Conservation (phyloP, 2,797 vertebrate genomes). For the Coccyzus lansbergi region DNA sequence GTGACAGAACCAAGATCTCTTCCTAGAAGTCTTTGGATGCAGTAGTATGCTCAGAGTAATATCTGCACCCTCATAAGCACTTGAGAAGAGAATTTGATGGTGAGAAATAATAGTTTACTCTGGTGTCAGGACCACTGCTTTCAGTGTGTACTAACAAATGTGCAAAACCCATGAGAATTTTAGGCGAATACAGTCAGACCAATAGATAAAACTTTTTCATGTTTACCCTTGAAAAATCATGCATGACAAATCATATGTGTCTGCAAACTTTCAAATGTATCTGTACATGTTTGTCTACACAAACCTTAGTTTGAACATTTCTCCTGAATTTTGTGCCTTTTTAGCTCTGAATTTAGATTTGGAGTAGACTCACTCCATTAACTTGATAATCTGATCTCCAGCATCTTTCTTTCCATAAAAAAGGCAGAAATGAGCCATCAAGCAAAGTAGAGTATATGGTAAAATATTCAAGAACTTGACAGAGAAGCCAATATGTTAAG, state of each 20-base stretch:
- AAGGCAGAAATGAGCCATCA: neutral
- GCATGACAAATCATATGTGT: neutral
- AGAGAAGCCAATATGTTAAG: neutral
- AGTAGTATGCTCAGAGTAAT: neutral
- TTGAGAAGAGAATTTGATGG: neutral
- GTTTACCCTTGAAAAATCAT: neutral
- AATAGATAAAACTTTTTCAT: accelerated
- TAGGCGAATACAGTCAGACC: neutral
- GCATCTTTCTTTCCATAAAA: neutral
- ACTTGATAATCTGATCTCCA: neutral
- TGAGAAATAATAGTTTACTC: neutral
- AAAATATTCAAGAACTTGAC: neutral
- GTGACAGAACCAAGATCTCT: neutral
- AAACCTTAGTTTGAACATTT: neutral
- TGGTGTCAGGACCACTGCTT: neutral
- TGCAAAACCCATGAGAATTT: neutral
- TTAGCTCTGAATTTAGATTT: neutral
- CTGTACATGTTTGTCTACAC: accelerated
- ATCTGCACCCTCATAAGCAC: too few species aligned
- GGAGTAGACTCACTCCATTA: neutral
- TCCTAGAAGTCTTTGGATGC: neutral
- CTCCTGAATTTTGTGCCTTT: neutral
- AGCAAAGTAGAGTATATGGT: neutral
- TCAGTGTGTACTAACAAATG: neutral
- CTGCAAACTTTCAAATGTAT: neutral